Percentiles rank a stretch among this genome's conserved stretches.
These are phyloP conservation scores for Coracopsis vasa DNA, from an alignment of 2,113 vertebrate species.

Conservation along the genomic window DNA sequence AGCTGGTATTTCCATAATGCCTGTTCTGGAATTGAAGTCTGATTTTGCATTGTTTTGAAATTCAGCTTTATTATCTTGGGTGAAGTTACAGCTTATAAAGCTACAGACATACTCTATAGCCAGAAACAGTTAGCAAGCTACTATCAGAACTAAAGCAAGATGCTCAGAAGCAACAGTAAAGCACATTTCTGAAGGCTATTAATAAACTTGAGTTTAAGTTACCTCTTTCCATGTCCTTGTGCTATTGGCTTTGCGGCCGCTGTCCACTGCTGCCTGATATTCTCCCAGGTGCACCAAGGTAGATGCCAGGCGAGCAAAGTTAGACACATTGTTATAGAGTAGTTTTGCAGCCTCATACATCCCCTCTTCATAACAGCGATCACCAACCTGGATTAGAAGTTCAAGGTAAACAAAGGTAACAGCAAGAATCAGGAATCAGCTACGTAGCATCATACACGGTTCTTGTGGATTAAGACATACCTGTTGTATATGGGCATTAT, in stretches of 20 bases:
- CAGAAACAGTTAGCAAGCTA: neutral
- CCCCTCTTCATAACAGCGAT: constrained; percentile 86
- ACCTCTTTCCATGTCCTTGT: constrained; percentile 94
- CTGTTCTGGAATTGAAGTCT: neutral
- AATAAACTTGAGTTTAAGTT: neutral
- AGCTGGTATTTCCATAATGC: neutral
- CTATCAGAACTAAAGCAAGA: neutral
- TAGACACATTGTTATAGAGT: constrained; percentile 88
- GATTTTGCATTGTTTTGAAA: neutral
- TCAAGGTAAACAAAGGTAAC: neutral
- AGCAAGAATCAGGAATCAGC: neutral
- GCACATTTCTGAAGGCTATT: neutral
- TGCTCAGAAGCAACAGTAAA: neutral
- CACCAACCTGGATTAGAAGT: constrained; percentile 80
- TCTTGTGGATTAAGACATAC: constrained; percentile 59
- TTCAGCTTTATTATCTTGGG: neutral
- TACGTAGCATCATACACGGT: neutral
- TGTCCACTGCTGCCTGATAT: constrained; percentile 92
- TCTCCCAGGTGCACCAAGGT: constrained; percentile 89
- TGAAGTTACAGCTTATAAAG: neutral
- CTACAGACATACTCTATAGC: neutral
- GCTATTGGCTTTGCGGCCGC: constrained; percentile 89
- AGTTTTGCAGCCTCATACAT: constrained; percentile 91
- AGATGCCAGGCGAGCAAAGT: constrained; percentile 88
- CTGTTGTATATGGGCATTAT: constrained; percentile 93